phyloP scores from a whole-genome alignment of 2,797 vertebrate genomes.

The Euphonia xanthogaster region DNA sequence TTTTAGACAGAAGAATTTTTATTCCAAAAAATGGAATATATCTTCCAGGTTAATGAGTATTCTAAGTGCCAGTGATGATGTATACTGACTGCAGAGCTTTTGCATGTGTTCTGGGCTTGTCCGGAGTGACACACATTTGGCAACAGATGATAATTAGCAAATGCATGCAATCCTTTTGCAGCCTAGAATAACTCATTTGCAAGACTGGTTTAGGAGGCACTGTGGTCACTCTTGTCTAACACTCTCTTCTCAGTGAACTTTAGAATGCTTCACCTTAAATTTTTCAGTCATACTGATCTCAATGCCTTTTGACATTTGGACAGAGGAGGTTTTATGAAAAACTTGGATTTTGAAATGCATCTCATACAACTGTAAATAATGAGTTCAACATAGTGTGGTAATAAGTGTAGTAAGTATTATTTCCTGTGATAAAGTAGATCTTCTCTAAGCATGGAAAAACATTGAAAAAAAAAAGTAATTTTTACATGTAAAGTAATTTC shows the following conservation, averaged over 20 bases:
- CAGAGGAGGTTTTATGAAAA: neutral
- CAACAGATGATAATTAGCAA: neutral
- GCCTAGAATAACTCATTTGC: neutral
- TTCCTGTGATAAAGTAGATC: neutral
- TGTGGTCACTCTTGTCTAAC: neutral
- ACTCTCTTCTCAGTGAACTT: neutral
- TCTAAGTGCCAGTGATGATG: neutral
- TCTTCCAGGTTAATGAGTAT: neutral
- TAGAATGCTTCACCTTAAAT: neutral
- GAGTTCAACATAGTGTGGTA: neutral
- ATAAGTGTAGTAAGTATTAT: neutral
- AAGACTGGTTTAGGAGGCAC: neutral
- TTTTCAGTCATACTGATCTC: neutral
- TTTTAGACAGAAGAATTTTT: neutral
- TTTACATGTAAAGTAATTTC: neutral
- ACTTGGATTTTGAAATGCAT: neutral
- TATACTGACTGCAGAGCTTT: neutral
- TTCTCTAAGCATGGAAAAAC: neutral
- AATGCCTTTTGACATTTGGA: neutral
- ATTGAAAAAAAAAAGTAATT: neutral
- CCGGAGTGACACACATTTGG: neutral
- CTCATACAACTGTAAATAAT: neutral
- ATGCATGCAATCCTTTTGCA: neutral
- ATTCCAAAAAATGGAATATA: neutral
- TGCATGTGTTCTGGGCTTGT: neutral